Base-by-base conservation (phyloP, 2,113 vertebrate genomes). In the Sisor rabdophorus region DNA sequence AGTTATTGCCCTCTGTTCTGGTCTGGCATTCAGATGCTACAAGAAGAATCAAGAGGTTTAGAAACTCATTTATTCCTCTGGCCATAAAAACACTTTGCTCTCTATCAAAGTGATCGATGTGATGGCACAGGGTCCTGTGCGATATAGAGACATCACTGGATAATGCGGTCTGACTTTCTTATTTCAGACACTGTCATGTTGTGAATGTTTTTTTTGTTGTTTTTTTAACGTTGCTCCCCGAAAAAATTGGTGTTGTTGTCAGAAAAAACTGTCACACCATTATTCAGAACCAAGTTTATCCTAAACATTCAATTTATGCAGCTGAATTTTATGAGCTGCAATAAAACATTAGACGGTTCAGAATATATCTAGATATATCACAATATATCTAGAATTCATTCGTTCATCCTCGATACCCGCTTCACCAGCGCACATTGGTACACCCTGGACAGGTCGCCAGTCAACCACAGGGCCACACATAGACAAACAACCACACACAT, bases 31-130 rank as follows among this genome's bases (percentile, higher is more conserved):
- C 17, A 24, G 65, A 48, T 68, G 65, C 22, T 68, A 68, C 65
- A 26, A 50, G 65, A 50, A 68, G 65, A 68, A 68, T 68, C 65
- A 68, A 68, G 65, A 68, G 65, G 47, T 68, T 68, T 68, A 68
- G 65, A 68, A 68, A 68, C 65, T 68, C 65, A 68, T 68, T 68
- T 68, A 68, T 68, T 50, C 47, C 65, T 68, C 65, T 68, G 47
- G 65, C 65, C 65, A 68, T 68, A 68, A 68, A 68, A 68, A 50
- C 65, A 50, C 65, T 68, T 68, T 68, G 47, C 65, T 68, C 65
- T 68, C 44, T 68, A 68, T 68, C 65, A 68, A 50, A 68, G 22
- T 68, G 65, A 68, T 68, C 24, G 65, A 68, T 68, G 65, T 68
- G 65, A 68, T 68, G 65, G 65, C 65, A 68, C 28, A 5, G 16